A percentile compares a stretch with the other conserved stretches of the same genome.
Evolutionary conservation across 2,113 vertebrate species (phyloP).

Genomic region (Opisthocomus hoazin): DNA sequence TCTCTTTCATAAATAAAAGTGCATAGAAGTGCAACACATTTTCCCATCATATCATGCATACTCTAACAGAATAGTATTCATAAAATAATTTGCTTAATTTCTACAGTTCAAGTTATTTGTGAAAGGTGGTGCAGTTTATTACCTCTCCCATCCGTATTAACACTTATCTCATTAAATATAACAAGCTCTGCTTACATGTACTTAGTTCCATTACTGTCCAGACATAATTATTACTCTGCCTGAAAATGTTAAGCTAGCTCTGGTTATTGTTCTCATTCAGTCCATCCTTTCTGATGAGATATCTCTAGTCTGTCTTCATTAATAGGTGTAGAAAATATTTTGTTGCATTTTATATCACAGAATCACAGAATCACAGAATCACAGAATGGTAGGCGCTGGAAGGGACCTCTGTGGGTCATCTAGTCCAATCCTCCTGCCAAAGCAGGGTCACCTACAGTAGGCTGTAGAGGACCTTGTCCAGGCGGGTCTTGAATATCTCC

Average conservation of each 20-base stretch:
- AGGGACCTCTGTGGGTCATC: too few species aligned
- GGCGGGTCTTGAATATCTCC: too few species aligned
- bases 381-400: too few species aligned
- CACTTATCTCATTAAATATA: background rate
- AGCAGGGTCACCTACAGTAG: too few species aligned
- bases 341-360: background rate
- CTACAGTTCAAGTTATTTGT: background rate
- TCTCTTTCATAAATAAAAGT: background rate
- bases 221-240: background rate
- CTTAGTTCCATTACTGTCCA: background rate
- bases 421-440: too few species aligned
- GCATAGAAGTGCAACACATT: accelerated
- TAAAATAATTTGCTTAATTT: background rate
- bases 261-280: background rate
- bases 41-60: background rate
- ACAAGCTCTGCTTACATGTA: background rate
- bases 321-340: background rate
- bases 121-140: background rate
- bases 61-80: background rate
- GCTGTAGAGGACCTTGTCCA: too few species aligned
- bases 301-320: background rate
- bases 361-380: too few species aligned
- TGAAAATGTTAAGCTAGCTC: background rate
- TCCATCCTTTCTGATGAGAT: background rate
- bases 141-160: background rate